These are phyloP conservation scores for Abrostola tripartita DNA, from an alignment of 2,888 invertebrate genomes.

Conservation along the genomic window DNA sequence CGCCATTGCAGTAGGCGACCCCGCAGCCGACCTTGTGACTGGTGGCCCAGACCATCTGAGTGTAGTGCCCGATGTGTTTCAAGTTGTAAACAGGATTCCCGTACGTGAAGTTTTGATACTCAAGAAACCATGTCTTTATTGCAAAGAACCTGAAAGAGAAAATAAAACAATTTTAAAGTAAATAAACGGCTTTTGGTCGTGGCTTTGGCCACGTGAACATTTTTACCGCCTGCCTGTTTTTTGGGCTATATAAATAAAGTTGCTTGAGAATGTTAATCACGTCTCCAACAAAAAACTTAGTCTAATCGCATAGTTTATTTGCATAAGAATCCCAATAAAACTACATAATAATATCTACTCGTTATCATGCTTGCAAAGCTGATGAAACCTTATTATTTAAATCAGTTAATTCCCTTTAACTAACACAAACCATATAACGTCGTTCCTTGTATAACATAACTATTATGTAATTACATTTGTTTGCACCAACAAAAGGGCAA, in stretches of 20 bases:
- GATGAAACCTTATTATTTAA: slow-evolving; percentile 24
- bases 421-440: slow-evolving; percentile 26
- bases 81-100: slow-evolving; percentile 89
- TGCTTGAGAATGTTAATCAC: slow-evolving; percentile 36
- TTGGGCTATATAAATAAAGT: not conserved
- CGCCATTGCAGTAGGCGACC: slow-evolving; percentile 90
- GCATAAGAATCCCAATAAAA: slow-evolving; percentile 51
- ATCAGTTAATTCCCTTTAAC: slow-evolving; percentile 25
- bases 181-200: not conserved
- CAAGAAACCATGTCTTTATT: slow-evolving; percentile 93
- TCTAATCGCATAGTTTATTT: slow-evolving; percentile 36
- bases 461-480: slow-evolving; percentile 22
- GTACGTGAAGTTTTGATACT: slow-evolving; percentile 92
- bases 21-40: slow-evolving; percentile 94
- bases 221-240: no score
- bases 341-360: slow-evolving; percentile 21
- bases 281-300: slow-evolving; percentile 31
- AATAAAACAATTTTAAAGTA: no score
- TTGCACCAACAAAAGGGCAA: slow-evolving; percentile 31
- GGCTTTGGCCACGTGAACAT: no score
- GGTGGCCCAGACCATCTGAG: slow-evolving; percentile 94
- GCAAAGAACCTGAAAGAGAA: slow-evolving; percentile 91
- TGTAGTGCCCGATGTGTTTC: slow-evolving; percentile 92
- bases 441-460: slow-evolving; percentile 11
- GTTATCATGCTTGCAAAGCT: slow-evolving; percentile 20